Evolutionary conservation across 2,888 invertebrate species (phyloP).

Genomic region (Acleris literana): DNA sequence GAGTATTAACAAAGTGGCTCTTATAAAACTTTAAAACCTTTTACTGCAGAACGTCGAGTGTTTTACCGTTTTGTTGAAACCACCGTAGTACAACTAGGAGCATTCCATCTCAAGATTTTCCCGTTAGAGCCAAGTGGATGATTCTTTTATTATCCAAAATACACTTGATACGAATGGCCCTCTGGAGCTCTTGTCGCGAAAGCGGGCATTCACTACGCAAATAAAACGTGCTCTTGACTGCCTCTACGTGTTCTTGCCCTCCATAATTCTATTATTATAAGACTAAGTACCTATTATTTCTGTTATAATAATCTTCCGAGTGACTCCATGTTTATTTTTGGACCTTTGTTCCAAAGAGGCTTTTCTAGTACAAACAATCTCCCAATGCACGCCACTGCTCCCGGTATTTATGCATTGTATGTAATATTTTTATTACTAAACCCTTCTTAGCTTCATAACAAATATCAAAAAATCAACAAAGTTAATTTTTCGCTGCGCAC

Average conservation of each 20-base stretch:
- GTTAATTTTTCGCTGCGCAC: no score
- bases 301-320: slow-evolving; percentile 8
- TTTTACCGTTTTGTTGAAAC: neutral
- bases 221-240: slow-evolving; percentile 59
- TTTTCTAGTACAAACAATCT: neutral
- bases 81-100: slow-evolving; percentile 4
- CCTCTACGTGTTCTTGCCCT: slow-evolving; percentile 43
- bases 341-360: neutral
- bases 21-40: no score
- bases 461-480: no score
- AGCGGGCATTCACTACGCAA: slow-evolving; percentile 60
- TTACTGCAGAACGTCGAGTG: neutral
- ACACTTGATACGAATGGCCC: slow-evolving; percentile 65
- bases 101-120: slow-evolving; percentile 45
- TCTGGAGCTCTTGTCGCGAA: slow-evolving; percentile 63
- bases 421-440: no score
- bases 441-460: no score
- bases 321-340: neutral
- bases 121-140: slow-evolving; percentile 57
- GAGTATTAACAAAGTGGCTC: no score
- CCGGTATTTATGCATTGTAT: no score
- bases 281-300: slow-evolving; percentile 14
- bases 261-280: slow-evolving; percentile 26
- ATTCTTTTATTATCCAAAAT: slow-evolving; percentile 70
- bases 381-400: no score